Evolutionary conservation across 2,113 vertebrate species (phyloP), one percentile per base, ranked within the genome.

Genomic region (Sorex araneus): DNA sequence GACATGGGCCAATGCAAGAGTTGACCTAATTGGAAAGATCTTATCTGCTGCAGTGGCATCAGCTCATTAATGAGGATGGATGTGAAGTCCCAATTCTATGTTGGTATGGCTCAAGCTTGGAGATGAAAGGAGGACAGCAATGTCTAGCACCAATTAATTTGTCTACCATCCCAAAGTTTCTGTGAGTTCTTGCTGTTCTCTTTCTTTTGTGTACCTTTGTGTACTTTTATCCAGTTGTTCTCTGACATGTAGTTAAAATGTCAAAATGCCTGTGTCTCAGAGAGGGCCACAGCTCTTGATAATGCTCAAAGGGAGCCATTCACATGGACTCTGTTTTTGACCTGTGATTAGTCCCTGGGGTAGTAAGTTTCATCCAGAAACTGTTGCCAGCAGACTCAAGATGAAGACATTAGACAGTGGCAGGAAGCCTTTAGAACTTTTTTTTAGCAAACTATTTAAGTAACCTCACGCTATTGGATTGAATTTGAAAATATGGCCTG

Each of bases 1-100:
- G 47, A 91, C 79, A 77, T 81, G 60, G 16, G 71, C 84, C 94
- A 74, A 32, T 84, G n/a, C 36, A 50, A 6, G 25, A 64, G 86
- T 73, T 8, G n/a, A 60, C 75, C 66, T 90, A 87, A 91, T 60
- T 84, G 47, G 6, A 73, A 92, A 54, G 40, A 27, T 85, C 30
- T 78, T 32, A 2, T 63, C 81, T 12, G 0, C 8, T 78, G 30
- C 50, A 80, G 8, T 12, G 67, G 70, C 45, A 57, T 81, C 8
- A 0, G 21, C 88, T 91, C 87, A n/a, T 91, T 75, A 87, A 73
- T 34, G 25, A 93, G 86, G 27, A 8, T 67, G 47, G 8, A 75
- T 75, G 54, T 34, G n/a, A 86, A 85, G n/a, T 88, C 66, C 47
- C 30, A 73, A 18, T 60, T 90, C 69, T 73, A 63, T 54, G 43